Percentiles rank a stretch among this genome's conserved stretches.
Evolutionary conservation across 2,888 invertebrate genomes (phyloP).

Genomic region (Eilema depressum): DNA sequence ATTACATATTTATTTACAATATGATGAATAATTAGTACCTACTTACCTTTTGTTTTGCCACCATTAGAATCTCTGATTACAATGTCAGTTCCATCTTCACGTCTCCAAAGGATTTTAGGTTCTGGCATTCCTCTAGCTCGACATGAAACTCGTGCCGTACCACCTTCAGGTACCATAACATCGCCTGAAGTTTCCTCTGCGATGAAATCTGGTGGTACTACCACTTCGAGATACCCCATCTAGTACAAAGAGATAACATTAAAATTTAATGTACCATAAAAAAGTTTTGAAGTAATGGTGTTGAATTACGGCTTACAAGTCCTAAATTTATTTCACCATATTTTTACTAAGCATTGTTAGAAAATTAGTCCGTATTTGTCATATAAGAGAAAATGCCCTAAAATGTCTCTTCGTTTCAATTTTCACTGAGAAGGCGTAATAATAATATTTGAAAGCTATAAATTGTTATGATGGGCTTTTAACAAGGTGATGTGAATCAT

Average conservation of each 20-base stretch:
- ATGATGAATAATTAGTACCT: conserved; percentile 24
- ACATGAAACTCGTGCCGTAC: conserved; percentile 89
- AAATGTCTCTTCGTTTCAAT: too few species aligned
- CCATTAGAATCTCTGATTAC: conserved; percentile 91
- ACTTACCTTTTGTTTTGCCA: conserved; percentile 88
- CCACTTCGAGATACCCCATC: conserved; percentile 95
- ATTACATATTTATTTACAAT: not conserved
- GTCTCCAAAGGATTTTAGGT: conserved; percentile 93
- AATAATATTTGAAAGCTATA: too few species aligned
- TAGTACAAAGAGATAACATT: conserved; percentile 67
- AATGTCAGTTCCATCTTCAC: conserved; percentile 94
- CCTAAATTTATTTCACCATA: too few species aligned
- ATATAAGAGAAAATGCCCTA: not conserved
- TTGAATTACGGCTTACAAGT: not conserved
- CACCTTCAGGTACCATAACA: conserved; percentile 95
- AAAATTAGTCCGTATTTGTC: not conserved
- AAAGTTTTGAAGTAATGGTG: not conserved
- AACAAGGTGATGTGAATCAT: conserved; percentile 35
- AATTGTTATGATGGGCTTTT: not conserved
- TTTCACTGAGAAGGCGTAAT: too few species aligned
- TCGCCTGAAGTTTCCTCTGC: conserved; percentile 96
- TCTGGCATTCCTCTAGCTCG: conserved; percentile 93
- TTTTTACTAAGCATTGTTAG: not conserved
- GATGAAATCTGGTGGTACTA: conserved; percentile 96
- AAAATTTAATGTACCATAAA: not conserved